Base-by-base conservation (phyloP, 2,888 invertebrate genomes). In the Lepetodrilus schrolli region DNA sequence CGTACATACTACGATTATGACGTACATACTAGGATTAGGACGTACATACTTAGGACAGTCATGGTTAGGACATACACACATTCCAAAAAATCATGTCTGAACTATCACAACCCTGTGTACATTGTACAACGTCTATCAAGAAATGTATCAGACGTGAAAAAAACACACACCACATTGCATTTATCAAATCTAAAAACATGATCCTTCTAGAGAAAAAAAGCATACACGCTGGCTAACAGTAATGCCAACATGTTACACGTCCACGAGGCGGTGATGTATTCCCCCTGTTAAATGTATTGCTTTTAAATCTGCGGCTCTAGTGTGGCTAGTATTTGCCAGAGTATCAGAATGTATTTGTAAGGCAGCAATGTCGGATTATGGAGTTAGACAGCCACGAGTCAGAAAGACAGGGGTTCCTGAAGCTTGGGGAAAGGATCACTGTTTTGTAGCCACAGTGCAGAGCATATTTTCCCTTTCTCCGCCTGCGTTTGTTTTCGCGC, bases 401-500 rank as follows among this genome's bases (percentile, higher is more conserved):
- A 23, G 38, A 10, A 26, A 38, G 68, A 17, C 13, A 26, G 43
- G 47, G 26, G 21, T 68, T 47, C 68, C 26, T 47, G 5, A 26
- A 38, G 47, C 43, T 26, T 68, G 47, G 21, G n/a, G 30, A 47
- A 47, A 68, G 38, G 68, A 68, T 68, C 43, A 68, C 23, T 8
- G 38, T 26, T 68, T 43, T 68, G 47, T 47, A 50, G n/a, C 17
- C 26, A 36, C 20, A 47, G 70, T 70, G 70, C 26, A 34, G 26
- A 48, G 26, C 70, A 70, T 70, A 70, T 70, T 70, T 70, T 70
- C 70, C 50, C 50, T 49, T 70, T 70, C 70, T 50, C 70, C 37
- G 30, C 66, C 8, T 17, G 34, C 48, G 70, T 70, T 70, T 70
- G 70, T 70, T 70, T 70, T 70, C 70, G 34, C 34, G 34, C 70